Evolutionary conservation across 1,140 invertebrate species (phyloP), one percentile per base, ranked within the genome.

Genomic region (Drosophila subpulchrella): DNA sequence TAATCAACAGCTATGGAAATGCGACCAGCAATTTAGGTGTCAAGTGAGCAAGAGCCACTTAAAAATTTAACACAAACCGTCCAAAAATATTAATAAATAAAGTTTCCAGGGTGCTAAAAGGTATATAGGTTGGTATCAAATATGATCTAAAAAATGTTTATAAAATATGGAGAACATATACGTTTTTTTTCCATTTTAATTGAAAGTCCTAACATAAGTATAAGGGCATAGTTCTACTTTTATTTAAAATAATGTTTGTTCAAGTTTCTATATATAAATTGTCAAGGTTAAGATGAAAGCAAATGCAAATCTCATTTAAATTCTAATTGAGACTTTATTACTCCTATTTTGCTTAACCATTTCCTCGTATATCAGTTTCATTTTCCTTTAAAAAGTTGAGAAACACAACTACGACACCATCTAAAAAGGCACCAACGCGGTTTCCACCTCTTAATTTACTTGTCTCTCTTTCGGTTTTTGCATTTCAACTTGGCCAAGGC

Each of bases 401-500:
- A 71, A 71, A 71, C 51, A 30, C 30, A 58, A 71, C 51, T 39
- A 48, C 46, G 50, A 77, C 46, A 57, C 50, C 57, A 62, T 70
- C 71, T 56, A 42, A 59, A 63, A 68, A 74, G 65, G 47, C 65
- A 74, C 48, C 54, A 61, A 41, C 57, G 47, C 54, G 67, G 57
- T 42, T 47, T 57, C 46, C 30, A 60, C 44, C 50, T 72, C 59
- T 76, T 76, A 65, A 34, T 42, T 48, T 60, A 53, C 50, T 50
- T 70, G 54, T 66, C 41, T 55, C 30, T 59, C 51, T 30, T 77
- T 71, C 59, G 72, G 27, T 53, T 62, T 86, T 82, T 78, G 83
- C 82, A 86, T 82, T 77, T 83, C 13, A 68, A 79, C 36, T 84
- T 81, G 82, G 82, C 63, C 63, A 74, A 83, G 76, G 73, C 79